Conservation (phyloP, 2,888 invertebrate genomes). For the Ecliptopera silaceata region DNA sequence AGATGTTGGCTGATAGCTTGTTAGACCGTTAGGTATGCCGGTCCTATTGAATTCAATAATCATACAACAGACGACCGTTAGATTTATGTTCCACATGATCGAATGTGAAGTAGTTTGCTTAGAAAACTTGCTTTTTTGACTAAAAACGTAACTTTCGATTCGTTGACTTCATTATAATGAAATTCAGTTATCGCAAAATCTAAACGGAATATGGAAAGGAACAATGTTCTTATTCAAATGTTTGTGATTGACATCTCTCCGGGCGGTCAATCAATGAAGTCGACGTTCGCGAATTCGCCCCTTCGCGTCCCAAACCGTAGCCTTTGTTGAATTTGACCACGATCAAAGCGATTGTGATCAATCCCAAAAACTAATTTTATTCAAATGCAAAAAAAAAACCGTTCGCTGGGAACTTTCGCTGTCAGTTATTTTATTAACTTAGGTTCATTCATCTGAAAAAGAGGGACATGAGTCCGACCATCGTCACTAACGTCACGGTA, state of each 20-base stretch:
- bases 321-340: slow-evolving; percentile 73
- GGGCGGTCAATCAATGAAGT: slow-evolving; percentile 63
- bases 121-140: slow-evolving; percentile 55
- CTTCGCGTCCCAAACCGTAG: slow-evolving; percentile 43
- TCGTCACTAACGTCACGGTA: too few species aligned
- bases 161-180: slow-evolving; percentile 66
- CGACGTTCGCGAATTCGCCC: slow-evolving; percentile 50
- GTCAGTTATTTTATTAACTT: slow-evolving; percentile 37
- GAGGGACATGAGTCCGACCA: background rate
- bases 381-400: slow-evolving; percentile 50
- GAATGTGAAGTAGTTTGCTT: slow-evolving; percentile 51
- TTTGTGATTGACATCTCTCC: slow-evolving; percentile 79
- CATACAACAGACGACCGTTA: slow-evolving; percentile 60
- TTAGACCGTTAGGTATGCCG: slow-evolving; percentile 15
- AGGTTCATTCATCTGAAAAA: slow-evolving; percentile 18
- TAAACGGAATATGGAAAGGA: slow-evolving; percentile 68
- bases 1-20: slow-evolving; percentile 19
- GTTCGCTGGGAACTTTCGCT: slow-evolving; percentile 69
- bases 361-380: slow-evolving; percentile 66
- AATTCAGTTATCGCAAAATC: slow-evolving; percentile 74
- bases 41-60: slow-evolving; percentile 46
- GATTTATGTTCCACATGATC: slow-evolving; percentile 62
- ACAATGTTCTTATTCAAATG: slow-evolving; percentile 78
- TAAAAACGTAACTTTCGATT: slow-evolving; percentile 67
- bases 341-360: slow-evolving; percentile 70